Base-by-base conservation (phyloP, 23 tunicate species). In the Halocynthia roretzi region DNA sequence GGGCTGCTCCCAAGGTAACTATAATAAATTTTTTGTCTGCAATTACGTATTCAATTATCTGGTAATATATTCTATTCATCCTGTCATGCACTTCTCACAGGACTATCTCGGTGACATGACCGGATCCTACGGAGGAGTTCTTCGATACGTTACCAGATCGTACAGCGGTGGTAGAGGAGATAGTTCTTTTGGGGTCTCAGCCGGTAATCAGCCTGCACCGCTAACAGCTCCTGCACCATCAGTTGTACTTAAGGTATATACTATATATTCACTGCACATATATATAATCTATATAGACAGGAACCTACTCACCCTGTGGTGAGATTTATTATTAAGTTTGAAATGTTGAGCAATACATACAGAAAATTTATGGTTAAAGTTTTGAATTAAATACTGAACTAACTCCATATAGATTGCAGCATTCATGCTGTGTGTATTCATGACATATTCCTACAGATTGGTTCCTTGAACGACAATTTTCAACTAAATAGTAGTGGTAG, bases 1-100 rank as follows among this genome's bases (percentile, higher is more conserved):
- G 95, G 95, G 95, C 84, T 12, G 87, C 95, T 5, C 95, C 95
- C 51, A 81, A 51, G 88, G 88, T 84, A 71, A 71, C 50, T 10
- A 71, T 11, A 49, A 15, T 1, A n/a, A 15, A 60, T 1, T 1
- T 60, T 60, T 60, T 60, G 64, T n/a, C n/a, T 15, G n/a, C 19
- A 0, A 4, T 31, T 31, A 31, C 44, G 44, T 31, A 31, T 31
- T 31, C 44, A 0, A 0, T 31, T 31, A 31, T 31, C 44, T 31
- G 44, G 44, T 31, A 57, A 57, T 83, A 6, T 63, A 1, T 31
- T 31, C 4, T 31, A 31, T 31, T 31, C 44, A 31, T 31, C 44
- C 44, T 31, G 44, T 31, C 2, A 31, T 2, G 44, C 2, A 31
- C 44, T 31, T 31, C 4, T 31, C 4, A 31, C 5, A 56, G 23